These are phyloP conservation scores for Drosophila birchii DNA, from an alignment of 2,888 invertebrate species.

Conservation along the genomic window DNA sequence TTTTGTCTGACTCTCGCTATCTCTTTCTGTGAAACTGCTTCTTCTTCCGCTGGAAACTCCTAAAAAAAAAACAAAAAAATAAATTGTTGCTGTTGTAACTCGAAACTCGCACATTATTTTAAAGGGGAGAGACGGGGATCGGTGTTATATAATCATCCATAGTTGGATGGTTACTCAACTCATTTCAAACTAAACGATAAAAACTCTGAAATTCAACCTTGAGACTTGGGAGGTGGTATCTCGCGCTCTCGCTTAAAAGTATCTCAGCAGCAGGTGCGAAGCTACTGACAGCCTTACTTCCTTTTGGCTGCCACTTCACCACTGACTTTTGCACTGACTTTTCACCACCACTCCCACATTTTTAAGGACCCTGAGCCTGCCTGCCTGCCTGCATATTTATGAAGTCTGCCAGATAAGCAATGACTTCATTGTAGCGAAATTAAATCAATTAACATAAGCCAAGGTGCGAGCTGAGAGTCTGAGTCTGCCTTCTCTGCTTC, in stretches of 20 bases:
- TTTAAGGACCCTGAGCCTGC: slow-evolving; percentile 19
- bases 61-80: slow-evolving; percentile 42
- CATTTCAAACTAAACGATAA: slow-evolving; percentile 29
- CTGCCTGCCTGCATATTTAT: slow-evolving; percentile 64
- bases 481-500: not conserved
- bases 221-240: slow-evolving; percentile 14
- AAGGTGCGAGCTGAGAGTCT: slow-evolving; percentile 54
- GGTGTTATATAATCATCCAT: slow-evolving; percentile 60
- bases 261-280: slow-evolving; percentile 30
- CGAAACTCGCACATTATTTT: slow-evolving; percentile 61
- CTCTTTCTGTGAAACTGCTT: slow-evolving; percentile 28
- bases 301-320: slow-evolving; percentile 10
- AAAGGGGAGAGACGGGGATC: slow-evolving; percentile 19
- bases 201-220: slow-evolving; percentile 31
- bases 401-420: slow-evolving; percentile 59
- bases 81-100: slow-evolving; percentile 48
- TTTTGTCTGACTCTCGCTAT: slow-evolving; percentile 38
- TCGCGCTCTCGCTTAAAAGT: not conserved
- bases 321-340: not conserved
- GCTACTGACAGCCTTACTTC: slow-evolving; percentile 26
- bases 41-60: slow-evolving; percentile 14
- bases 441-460: slow-evolving; percentile 74
- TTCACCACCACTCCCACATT: slow-evolving; percentile 5
- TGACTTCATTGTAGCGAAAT: slow-evolving; percentile 78
- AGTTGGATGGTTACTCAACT: slow-evolving; percentile 40